Base-by-base conservation (phyloP, 2,888 invertebrate species). In the Prosopocoilus inquinatus region DNA sequence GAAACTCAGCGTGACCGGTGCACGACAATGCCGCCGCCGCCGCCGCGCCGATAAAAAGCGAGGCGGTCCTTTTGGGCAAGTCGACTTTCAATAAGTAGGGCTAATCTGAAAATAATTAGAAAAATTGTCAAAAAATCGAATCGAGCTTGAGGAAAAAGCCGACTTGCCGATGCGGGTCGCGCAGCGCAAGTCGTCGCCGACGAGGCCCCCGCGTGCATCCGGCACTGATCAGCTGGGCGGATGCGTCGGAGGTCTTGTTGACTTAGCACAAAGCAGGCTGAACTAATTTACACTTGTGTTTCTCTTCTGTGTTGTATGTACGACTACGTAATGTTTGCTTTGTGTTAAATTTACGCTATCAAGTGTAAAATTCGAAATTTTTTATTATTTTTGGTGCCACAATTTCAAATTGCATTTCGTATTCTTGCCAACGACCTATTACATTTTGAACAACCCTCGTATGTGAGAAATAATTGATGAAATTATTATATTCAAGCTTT, bases 51-150 rank as follows among this genome's bases (percentile, higher is more conserved):
- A 28, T 34, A 55, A 50, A 55, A 55, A 55, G 39, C 16, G 55
- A 32, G 43, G 50, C 45, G 38, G 36, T 16, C 35, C 36, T 45
- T 51, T 44, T 50, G 55, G 55, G 55, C 55, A 38, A 34, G 41
- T 50, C 55, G 57, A 49, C 45, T 43, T 44, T 43, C 47, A 57
- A 50, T 54, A 50, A 53, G 45, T 46, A 49, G 57, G 50, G 53
- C 54, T 53, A 57, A 57, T 57, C 50, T 41, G 41, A 38, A 57
- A 49, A 57, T 57, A 57, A 57, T 28, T 57, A 54, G 57, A 50
- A 57, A 57, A 57, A 57, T 57, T 57, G 50, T 57, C 57, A 57
- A 57, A 57, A 57, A 57, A 57, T 57, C 57, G 41, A 57, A 57
- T 57, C 54, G n/a, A 16, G 20, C 5, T 13, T 32, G 9, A 57